phyloP scores from a whole-genome alignment of 2,797 vertebrate species.

The Ctenosaura bakeri region DNA sequence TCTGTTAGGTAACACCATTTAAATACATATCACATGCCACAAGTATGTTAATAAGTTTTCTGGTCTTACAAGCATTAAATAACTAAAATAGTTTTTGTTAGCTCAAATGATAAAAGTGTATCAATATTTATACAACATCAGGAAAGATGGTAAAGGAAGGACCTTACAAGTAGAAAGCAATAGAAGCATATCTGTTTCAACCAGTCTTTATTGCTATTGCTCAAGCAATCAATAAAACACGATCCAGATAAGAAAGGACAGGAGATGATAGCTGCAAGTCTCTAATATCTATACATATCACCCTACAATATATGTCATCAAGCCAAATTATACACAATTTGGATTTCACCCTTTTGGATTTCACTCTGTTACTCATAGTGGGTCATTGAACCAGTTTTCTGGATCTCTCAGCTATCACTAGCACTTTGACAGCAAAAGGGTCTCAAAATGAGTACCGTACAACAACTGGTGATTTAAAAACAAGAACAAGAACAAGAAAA shows the following conservation, averaged over 20 bases:
- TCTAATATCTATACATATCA: background rate
- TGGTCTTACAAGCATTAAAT: background rate
- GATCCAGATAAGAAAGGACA: background rate
- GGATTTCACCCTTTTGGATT: background rate
- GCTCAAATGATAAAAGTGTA: slow-evolving; percentile 17
- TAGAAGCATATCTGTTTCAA: background rate
- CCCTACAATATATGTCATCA: background rate
- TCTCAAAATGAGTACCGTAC: background rate
- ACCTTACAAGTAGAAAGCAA: slow-evolving; percentile 11
- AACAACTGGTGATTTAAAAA: too few species aligned
- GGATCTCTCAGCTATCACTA: background rate
- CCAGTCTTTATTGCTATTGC: slow-evolving; percentile 3
- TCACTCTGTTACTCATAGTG: background rate
- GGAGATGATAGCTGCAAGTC: too few species aligned
- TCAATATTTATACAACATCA: slow-evolving; percentile 1
- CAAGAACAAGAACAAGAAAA: too few species aligned
- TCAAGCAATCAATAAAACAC: slow-evolving; percentile 21
- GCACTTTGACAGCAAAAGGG: background rate
- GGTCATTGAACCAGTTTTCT: background rate
- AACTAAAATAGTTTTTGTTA: slow-evolving; percentile 1
- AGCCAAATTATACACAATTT: background rate
- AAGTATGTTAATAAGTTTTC: background rate
- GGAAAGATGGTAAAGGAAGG: background rate
- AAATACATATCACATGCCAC: background rate
- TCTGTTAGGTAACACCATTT: background rate